Evolutionary conservation across 2,113 vertebrate species (phyloP).

Genomic region (Rousettus leschenaultii): DNA sequence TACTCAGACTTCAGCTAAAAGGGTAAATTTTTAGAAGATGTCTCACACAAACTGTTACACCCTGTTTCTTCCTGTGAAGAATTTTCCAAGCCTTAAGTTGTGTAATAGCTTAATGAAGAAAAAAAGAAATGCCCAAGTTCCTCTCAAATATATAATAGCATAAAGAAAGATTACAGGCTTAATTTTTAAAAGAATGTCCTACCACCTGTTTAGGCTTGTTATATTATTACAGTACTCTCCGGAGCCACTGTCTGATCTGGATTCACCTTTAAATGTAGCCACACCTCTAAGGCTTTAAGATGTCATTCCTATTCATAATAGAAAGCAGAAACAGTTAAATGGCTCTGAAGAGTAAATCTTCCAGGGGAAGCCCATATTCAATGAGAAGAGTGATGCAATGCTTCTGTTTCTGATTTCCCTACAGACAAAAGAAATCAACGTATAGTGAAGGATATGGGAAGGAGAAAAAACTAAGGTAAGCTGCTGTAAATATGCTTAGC

Average conservation of each 20-base stretch:
- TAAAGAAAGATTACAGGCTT: conserved; percentile 35
- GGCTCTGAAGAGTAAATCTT: not conserved
- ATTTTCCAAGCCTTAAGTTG: conserved; percentile 61
- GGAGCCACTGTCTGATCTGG: not conserved
- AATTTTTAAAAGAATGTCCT: not conserved
- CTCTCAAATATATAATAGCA: conserved; percentile 36
- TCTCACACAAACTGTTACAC: conserved; percentile 53
- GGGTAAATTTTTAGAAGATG: conserved; percentile 28
- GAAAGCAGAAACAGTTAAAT: not conserved
- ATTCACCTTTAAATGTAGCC: conserved; percentile 18
- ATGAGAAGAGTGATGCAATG: not conserved
- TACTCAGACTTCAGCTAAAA: conserved; percentile 27
- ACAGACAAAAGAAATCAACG: not conserved
- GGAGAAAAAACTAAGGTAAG: not conserved
- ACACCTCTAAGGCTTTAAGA: not conserved
- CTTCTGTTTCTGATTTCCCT: not conserved
- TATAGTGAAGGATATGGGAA: not conserved
- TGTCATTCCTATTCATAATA: not conserved
- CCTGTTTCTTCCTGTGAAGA: conserved; percentile 64
- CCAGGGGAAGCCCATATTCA: not conserved
- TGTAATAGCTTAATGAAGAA: conserved; percentile 23
- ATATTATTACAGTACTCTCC: conserved; percentile 28
- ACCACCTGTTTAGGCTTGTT: conserved; percentile 24
- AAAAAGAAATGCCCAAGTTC: conserved; percentile 34
- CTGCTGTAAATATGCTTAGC: not conserved